Conservation (phyloP, 2,888 invertebrate genomes). For the Archips xylosteana region DNA sequence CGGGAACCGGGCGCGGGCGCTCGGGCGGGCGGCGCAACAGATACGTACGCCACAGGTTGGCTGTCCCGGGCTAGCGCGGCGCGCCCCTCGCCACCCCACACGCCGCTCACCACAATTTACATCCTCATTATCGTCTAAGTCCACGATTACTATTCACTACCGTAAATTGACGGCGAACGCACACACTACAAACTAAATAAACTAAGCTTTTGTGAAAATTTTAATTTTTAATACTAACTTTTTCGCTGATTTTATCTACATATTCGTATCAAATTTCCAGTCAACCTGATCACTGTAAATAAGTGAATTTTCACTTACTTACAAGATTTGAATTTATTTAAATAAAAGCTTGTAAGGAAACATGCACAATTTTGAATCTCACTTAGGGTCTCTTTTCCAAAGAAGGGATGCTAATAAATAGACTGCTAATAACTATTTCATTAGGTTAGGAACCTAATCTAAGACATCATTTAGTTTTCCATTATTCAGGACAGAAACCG, state of each 20-base stretch:
- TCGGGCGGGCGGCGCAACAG: constrained; percentile 79
- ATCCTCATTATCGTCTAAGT: constrained; percentile 76
- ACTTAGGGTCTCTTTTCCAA: background rate
- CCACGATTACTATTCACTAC: constrained; percentile 54
- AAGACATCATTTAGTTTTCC: background rate
- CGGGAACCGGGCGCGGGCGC: constrained; percentile 56
- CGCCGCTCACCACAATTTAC: constrained; percentile 73
- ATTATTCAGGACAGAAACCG: background rate
- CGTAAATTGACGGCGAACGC: constrained; percentile 6
- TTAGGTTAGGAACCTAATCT: background rate
- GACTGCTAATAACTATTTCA: background rate
- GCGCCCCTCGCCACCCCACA: constrained; percentile 48
- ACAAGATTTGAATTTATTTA: no score
- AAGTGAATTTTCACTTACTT: no score
- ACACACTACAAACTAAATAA: background rate
- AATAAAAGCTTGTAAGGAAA: no score
- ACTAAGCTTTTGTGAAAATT: background rate
- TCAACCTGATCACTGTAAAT: no score
- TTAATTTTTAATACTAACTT: no score
- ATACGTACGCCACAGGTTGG: constrained; percentile 83
- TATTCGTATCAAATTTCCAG: no score
- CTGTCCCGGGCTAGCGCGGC: constrained; percentile 71
- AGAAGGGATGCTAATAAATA: background rate
- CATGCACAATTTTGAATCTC: background rate
- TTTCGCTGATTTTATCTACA: no score